phyloP scores from a whole-genome alignment of 2,888 invertebrate species.

The Taenaris catops region DNA sequence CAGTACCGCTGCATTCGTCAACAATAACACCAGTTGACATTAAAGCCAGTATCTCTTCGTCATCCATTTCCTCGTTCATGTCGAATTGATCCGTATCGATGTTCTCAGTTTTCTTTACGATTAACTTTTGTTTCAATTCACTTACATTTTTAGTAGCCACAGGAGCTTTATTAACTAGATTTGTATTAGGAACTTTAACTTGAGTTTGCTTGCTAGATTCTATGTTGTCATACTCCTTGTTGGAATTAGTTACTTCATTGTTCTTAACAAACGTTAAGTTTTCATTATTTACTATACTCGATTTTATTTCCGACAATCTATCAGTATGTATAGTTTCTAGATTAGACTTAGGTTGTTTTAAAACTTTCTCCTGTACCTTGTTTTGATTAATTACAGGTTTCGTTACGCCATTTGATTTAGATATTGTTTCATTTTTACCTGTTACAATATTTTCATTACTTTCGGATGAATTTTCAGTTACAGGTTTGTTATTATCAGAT shows the following conservation, averaged over 20 bases:
- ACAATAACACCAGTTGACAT: conserved; percentile 55
- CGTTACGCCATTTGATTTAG: background rate
- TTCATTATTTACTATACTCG: no score
- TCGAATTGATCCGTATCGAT: conserved; percentile 12
- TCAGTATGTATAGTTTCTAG: no score
- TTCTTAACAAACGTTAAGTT: background rate
- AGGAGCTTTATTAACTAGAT: conserved; percentile 1
- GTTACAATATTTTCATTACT: background rate
- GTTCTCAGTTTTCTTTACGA: conserved; percentile 6
- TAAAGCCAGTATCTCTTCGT: conserved; percentile 54
- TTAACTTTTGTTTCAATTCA: no score
- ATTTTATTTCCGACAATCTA: no score
- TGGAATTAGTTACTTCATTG: conserved; percentile 1
- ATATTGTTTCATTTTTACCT: background rate
- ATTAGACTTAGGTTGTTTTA: no score
- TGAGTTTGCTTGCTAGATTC: no score
- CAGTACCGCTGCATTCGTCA: conserved; percentile 60
- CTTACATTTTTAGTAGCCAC: background rate
- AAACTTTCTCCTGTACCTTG: no score
- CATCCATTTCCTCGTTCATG: conserved; percentile 50
- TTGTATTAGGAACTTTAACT: conserved; percentile 1
- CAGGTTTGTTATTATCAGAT: no score
- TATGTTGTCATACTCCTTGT: no score
- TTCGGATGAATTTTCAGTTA: background rate
- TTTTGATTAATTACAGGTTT: background rate